phyloP scores from a whole-genome alignment of 1,140 invertebrate genomes.

The Plodia interpunctella region DNA sequence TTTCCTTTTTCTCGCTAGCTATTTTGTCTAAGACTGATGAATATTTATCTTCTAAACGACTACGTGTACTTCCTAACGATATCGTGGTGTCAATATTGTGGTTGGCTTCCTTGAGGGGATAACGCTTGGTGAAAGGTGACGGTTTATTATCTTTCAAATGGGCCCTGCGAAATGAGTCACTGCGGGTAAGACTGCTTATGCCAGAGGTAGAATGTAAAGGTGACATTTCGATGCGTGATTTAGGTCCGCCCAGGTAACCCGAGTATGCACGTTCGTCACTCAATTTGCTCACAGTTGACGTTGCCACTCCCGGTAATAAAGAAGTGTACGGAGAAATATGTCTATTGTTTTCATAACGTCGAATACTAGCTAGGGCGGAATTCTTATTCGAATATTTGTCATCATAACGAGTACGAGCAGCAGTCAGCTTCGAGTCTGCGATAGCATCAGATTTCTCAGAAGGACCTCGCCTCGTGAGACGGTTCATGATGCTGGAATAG shows the following conservation, averaged over 20 bases:
- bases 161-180: slow-evolving; percentile 66
- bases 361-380: slow-evolving; percentile 52
- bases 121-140: slow-evolving; percentile 62
- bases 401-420: slow-evolving; percentile 58
- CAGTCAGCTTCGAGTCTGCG: slow-evolving; percentile 45
- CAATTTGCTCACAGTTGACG: slow-evolving; percentile 44
- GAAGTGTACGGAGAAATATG: slow-evolving; percentile 59
- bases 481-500: slow-evolving; percentile 88
- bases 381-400: slow-evolving; percentile 63
- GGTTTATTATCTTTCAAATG: slow-evolving; percentile 64
- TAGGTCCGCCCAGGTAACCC: slow-evolving; percentile 53
- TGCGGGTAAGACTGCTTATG: slow-evolving; percentile 52
- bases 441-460: slow-evolving; percentile 76
- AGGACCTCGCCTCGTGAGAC: slow-evolving; percentile 85
- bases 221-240: slow-evolving; percentile 56
- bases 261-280: slow-evolving; percentile 60
- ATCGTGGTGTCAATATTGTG: slow-evolving; percentile 67
- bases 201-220: slow-evolving; percentile 54
- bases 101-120: slow-evolving; percentile 65
- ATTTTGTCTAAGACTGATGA: slow-evolving; percentile 83
- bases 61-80: slow-evolving; percentile 78
- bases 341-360: slow-evolving; percentile 67
- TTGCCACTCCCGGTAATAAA: slow-evolving; percentile 38
- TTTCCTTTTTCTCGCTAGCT: slow-evolving; percentile 78
- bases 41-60: slow-evolving; percentile 85